Base-by-base conservation (phyloP, 2,888 invertebrate genomes). In the Lasioglossum villosulum region DNA sequence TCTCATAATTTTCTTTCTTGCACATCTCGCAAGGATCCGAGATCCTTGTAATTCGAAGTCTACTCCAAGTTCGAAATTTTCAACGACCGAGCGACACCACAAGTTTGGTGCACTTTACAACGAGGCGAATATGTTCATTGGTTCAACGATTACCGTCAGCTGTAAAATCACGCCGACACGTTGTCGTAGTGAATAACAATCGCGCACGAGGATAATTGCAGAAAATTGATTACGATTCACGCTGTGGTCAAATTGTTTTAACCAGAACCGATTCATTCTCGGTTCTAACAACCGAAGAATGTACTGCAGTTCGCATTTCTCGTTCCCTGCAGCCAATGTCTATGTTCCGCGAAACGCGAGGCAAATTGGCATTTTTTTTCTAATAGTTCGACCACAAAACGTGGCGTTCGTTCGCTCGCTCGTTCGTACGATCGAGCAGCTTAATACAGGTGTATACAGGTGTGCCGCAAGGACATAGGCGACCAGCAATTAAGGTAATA, bases 391-490 rank as follows among this genome's bases (percentile, higher is more conserved):
- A 75, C 71, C 88, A 45, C 71, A 68, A 82, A 84, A 82, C 78
- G 45, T n/a, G 52, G n/a, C n/a, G 30, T 6, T 30, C 16, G 63
- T 30, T 6, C 30, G 63, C 16, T 63, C 52, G 71, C 72, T 83
- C 75, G 75, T n/a, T 66, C 76, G 77, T 39, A 52, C 73, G 72
- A 77, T 79, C 82, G 75, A 75, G 73, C 34, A 77, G 66, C 71
- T 80, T 48, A 78, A 73, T 76, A 77, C 77, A 77, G 84, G 84
- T 88, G 78, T 86, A 78, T 80, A 86, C 90, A 89, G 86, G 86
- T 89, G 86, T 66, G 84, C 71, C 56, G 70, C 83, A 89, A 88
- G 88, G 86, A 86, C 84, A 75, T 48, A 45, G 68, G 1, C 45
- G 68, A 78, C 81, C 77, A 37, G 42, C 79, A 70, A 78, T 82